Conservation (phyloP, 1,140 invertebrate genomes). For the Neuroterus valhalla region DNA sequence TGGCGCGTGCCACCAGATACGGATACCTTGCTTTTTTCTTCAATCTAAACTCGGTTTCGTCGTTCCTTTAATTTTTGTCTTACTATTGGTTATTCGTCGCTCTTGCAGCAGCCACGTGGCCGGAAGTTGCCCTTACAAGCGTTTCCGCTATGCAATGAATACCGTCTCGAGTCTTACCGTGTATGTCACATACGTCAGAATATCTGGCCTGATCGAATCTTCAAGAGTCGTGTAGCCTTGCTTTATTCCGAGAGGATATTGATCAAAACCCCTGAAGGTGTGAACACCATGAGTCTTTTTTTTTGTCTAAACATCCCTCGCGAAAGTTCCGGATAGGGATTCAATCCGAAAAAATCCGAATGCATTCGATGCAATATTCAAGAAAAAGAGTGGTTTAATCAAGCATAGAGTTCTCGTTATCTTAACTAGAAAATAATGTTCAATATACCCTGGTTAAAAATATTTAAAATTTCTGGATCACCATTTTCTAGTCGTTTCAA, state of each 20-base stretch:
- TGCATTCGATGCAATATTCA: no score
- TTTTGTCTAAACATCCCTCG: background rate
- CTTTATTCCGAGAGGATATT: background rate
- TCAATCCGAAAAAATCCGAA: no score
- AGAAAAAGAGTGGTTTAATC: no score
- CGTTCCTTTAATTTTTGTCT: constrained; percentile 37
- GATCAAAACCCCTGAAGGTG: background rate
- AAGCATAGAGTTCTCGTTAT: no score
- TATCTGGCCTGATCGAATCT: constrained; percentile 49
- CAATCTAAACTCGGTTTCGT: constrained; percentile 49
- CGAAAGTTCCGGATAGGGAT: no score
- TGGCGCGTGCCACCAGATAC: constrained; percentile 55
- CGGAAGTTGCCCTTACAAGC: constrained; percentile 56
- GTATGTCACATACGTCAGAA: constrained; percentile 40
- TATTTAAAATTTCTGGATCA: no score
- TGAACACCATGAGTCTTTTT: background rate
- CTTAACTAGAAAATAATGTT: no score
- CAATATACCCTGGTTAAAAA: no score
- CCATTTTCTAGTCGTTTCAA: no score
- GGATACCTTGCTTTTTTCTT: constrained; percentile 49
- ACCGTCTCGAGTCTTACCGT: constrained; percentile 47
- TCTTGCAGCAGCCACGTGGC: constrained; percentile 53
- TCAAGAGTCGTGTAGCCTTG: constrained; percentile 46
- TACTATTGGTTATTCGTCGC: constrained; percentile 48
- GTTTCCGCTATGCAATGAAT: constrained; percentile 56